Percentiles rank a stretch among this genome's conserved stretches.
Conservation (phyloP, 2,797 vertebrate species). For the Pseudochaenichthys georgianus region DNA sequence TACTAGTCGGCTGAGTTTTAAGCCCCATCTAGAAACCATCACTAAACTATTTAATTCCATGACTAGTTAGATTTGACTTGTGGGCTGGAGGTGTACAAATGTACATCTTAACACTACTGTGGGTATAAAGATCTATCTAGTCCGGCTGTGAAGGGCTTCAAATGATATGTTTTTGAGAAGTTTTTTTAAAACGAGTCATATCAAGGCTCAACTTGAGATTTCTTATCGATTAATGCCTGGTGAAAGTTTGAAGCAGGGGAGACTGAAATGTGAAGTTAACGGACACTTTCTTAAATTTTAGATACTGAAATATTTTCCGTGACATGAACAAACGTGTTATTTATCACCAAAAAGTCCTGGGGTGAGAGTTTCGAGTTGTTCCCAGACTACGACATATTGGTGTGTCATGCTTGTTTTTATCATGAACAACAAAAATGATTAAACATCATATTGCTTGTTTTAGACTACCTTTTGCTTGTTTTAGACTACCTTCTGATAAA, state of each 20-base stretch:
- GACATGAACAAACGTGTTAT: slow-evolving; percentile 5
- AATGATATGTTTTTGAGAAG: slow-evolving; percentile 16
- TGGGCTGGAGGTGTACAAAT: slow-evolving; percentile 7
- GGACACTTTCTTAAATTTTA: background rate
- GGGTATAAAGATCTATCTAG: slow-evolving; percentile 11
- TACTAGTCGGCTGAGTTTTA: slow-evolving; percentile 1
- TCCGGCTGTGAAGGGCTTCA: slow-evolving; percentile 11
- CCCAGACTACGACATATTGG: slow-evolving; percentile 25
- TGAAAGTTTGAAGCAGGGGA: slow-evolving; percentile 29
- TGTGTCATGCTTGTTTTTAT: slow-evolving; percentile 47
- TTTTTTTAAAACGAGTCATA: slow-evolving; percentile 5
- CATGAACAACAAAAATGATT: slow-evolving; percentile 39
- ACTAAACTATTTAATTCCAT: slow-evolving; percentile 37
- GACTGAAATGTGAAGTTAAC: slow-evolving; percentile 30
- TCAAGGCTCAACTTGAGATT: slow-evolving; percentile 15
- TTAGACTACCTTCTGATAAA: slow-evolving; percentile 54
- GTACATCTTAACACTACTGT: slow-evolving; percentile 20
- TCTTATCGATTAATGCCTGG: slow-evolving; percentile 18
- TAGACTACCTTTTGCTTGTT: slow-evolving; percentile 57
- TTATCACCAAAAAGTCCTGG: background rate
- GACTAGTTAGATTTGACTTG: slow-evolving; percentile 24
- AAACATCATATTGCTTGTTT: slow-evolving; percentile 54
- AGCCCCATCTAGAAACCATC: slow-evolving; percentile 18
- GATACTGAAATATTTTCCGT: slow-evolving; percentile 1
- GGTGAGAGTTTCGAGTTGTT: slow-evolving; percentile 36